Evolutionary conservation across 2,888 invertebrate species (phyloP).

Genomic region (Anoplius nigerrimus): DNA sequence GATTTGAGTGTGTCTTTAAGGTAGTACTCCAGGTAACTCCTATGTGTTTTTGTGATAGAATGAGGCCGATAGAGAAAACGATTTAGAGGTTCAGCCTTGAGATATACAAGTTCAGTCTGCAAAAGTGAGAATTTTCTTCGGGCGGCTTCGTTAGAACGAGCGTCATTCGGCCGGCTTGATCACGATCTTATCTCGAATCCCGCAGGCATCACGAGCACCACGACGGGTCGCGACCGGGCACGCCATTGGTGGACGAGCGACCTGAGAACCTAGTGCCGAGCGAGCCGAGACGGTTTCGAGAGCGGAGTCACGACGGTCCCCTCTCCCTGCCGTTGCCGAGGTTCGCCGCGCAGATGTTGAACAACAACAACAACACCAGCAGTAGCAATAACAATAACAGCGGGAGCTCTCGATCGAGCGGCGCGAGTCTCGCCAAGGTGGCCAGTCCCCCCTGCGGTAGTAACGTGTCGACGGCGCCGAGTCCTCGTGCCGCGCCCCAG

Average conservation of each 20-base stretch:
- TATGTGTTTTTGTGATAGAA: too few species aligned
- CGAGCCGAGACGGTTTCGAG: constrained; percentile 84
- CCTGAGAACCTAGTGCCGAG: constrained; percentile 84
- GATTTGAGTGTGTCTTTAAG: too few species aligned
- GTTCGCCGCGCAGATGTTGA: constrained; percentile 85
- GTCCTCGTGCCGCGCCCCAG: constrained; percentile 80
- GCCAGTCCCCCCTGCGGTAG: constrained; percentile 72
- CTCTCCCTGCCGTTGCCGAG: constrained; percentile 91
- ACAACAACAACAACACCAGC: constrained; percentile 67
- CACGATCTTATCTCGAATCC: not conserved
- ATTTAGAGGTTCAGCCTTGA: too few species aligned
- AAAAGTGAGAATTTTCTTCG: too few species aligned
- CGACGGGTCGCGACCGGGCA: constrained; percentile 87
- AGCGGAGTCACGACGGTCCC: constrained; percentile 81
- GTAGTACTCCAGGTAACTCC: too few species aligned
- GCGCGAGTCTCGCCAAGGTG: constrained; percentile 63
- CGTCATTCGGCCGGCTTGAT: too few species aligned
- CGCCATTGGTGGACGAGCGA: constrained; percentile 88
- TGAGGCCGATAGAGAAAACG: too few species aligned
- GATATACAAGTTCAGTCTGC: too few species aligned
- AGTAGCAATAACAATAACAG: constrained; percentile 52
- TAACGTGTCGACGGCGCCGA: constrained; percentile 74
- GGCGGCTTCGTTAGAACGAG: too few species aligned
- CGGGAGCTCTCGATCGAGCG: constrained; percentile 58
- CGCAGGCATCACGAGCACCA: constrained; percentile 77